Evolutionary conservation across 1,140 invertebrate genomes (phyloP).

Genomic region (Nasonia longicornis): DNA sequence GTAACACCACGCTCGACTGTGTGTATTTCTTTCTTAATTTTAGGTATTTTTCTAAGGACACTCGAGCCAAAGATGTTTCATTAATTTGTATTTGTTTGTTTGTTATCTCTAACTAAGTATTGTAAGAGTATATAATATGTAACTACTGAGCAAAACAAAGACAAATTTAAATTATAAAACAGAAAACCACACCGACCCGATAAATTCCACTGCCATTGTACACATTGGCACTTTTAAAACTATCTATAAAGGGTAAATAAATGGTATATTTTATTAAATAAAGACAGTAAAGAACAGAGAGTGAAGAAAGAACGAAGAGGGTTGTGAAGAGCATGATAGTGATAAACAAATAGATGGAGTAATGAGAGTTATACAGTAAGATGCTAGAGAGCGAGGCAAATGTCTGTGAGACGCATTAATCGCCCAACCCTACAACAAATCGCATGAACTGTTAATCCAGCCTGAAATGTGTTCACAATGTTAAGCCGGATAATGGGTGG

Average conservation of each 20-base stretch:
- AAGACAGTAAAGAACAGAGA: constrained; percentile 5
- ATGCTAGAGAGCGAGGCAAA: constrained; percentile 35
- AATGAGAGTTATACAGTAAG: constrained; percentile 29
- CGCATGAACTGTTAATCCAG: constrained; percentile 66
- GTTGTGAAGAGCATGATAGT: constrained; percentile 22
- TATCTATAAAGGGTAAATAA: constrained; percentile 27
- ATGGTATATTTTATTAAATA: constrained; percentile 20
- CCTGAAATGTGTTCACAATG: constrained; percentile 63
- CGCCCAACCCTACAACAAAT: constrained; percentile 61
- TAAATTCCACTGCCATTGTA: constrained; percentile 38
- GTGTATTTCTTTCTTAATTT: constrained; percentile 10
- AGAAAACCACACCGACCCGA: constrained; percentile 49
- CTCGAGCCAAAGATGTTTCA: constrained; percentile 22
- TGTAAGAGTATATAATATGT: constrained; percentile 12
- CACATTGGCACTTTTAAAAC: constrained; percentile 23
- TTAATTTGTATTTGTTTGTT: constrained; percentile 8
- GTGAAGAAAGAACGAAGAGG: background rate
- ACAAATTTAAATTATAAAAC: constrained; percentile 41
- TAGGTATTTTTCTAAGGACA: constrained; percentile 11
- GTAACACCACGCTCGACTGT: constrained; percentile 40
- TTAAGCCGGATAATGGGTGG: constrained; percentile 62
- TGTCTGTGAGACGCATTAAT: constrained; percentile 43
- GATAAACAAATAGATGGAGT: constrained; percentile 13
- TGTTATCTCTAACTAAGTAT: constrained; percentile 23
- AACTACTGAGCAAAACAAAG: constrained; percentile 25